Evolutionary conservation across 2,888 invertebrate genomes (phyloP).

Genomic region (Isoperla grammatica): DNA sequence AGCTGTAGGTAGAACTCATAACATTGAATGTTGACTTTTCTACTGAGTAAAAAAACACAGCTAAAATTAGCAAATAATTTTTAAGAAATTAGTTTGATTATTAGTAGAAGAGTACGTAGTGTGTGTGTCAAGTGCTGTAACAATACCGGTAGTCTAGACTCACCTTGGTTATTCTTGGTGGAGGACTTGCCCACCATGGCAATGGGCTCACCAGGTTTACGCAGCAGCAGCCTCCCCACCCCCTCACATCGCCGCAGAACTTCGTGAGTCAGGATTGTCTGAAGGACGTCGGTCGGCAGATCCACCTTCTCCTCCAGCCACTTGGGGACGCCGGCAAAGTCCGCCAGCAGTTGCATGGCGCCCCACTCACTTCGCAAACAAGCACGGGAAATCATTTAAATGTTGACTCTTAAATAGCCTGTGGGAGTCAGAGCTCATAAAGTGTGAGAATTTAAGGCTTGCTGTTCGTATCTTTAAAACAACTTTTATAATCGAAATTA

Average conservation of each 20-base stretch:
- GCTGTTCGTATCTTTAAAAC: no score
- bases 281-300: slow-evolving; percentile 39
- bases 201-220: slow-evolving; percentile 79
- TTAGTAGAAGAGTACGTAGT: no score
- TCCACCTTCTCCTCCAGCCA: slow-evolving; percentile 57
- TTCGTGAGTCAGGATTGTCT: slow-evolving; percentile 40
- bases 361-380: slow-evolving; percentile 57
- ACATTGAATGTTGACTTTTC: no score
- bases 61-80: no score
- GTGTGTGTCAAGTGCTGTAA: no score
- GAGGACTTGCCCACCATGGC: slow-evolving; percentile 58
- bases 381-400: neutral
- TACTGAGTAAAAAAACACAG: no score
- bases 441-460: no score
- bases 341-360: slow-evolving; percentile 70
- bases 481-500: no score
- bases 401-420: neutral
- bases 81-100: no score
- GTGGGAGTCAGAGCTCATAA: no score
- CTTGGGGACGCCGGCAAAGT: slow-evolving; percentile 70
- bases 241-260: slow-evolving; percentile 75
- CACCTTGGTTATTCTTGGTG: slow-evolving; percentile 13
- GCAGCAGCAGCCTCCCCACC: slow-evolving; percentile 69
- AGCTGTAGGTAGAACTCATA: no score
- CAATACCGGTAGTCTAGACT: neutral